phyloP scores from a whole-genome alignment of 1,140 invertebrate species.

The Leptoteleia sp. region DNA sequence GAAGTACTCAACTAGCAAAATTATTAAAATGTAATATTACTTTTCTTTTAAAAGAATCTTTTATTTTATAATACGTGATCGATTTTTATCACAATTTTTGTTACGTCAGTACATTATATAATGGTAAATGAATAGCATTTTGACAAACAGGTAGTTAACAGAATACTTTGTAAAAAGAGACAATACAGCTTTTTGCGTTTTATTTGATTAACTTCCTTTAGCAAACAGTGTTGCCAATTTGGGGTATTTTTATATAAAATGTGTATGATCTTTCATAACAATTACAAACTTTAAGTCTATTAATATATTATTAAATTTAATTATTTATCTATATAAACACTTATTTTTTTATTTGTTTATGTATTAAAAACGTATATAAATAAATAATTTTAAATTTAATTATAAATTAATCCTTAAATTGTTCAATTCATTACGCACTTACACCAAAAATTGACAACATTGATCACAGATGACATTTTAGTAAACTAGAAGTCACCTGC shows the following conservation, averaged over 20 bases:
- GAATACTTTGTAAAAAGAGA: constrained; percentile 56
- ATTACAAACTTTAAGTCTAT: neutral
- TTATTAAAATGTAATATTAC: neutral
- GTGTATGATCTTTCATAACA: too few relatives aligned
- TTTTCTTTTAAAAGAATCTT: neutral
- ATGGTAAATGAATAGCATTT: constrained; percentile 43
- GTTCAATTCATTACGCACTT: too few relatives aligned
- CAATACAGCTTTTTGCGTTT: constrained; percentile 54
- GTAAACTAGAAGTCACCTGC: constrained; percentile 19
- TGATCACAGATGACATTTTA: constrained; percentile 3
- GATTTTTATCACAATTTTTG: constrained; percentile 26
- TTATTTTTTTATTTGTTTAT: neutral
- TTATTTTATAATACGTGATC: neutral
- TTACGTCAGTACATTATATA: constrained; percentile 13
- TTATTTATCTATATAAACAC: too few relatives aligned
- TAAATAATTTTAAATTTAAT: too few relatives aligned
- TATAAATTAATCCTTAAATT: too few relatives aligned
- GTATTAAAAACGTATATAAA: neutral
- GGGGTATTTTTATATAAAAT: neutral
- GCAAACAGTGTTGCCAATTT: constrained; percentile 21
- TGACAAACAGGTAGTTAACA: constrained; percentile 29
- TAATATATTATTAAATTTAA: neutral
- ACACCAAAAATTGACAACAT: constrained; percentile 1
- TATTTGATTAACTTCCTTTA: constrained; percentile 20
- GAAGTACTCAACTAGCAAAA: too few relatives aligned